Base-by-base conservation (phyloP, 2,888 invertebrate genomes). In the Aspidiotus rigidus region DNA sequence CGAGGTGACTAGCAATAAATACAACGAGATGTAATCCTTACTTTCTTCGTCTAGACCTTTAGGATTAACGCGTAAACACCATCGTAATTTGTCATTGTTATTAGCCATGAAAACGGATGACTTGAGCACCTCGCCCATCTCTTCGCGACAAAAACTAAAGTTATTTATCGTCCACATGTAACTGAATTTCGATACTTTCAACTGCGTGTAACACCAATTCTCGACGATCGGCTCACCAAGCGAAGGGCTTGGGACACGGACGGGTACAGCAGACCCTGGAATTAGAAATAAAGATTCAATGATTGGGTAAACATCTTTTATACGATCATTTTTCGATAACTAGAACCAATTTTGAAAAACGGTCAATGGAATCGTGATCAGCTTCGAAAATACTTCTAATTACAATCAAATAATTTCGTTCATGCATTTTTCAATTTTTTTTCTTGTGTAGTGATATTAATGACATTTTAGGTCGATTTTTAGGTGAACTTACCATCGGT, bases 111-210 rank as follows among this genome's bases (percentile, higher is more conserved):
- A 99, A 76, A 97, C 97, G 77, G 98, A 98, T 79, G 97, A 97
- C 84, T 99, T 99, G 79, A 99, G 85, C 76, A 98, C 98, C 84
- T 99, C 99, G 76, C 99, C 99, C 98, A 99, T 99, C 83, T 99
- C 99, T 83, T 99, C 99, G 76, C 98, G 90, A 84, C 98, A 99
- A 83, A 99, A 99, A 84, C 97, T 97, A 84, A 99, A 99, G 86
- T 99, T 99, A 84, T 98, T 98, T 84, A 99, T 99, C 80, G 98
- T 99, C 99, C 99, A 99, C 94, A 99, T 98, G 83, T 98, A 99
- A 82, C 95, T 96, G 86, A 99, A 99, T 84, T 99, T 98, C 76
- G 97, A 95, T 81, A 99, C 98, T 88, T 98, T 98, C 80, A 98
- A 96, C 94, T 96, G 87, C 28, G 98, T 98, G 81, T 97, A 98